These are phyloP conservation scores for Phocoena phocoena DNA, from an alignment of 2,113 vertebrate genomes.

Conservation along the genomic window DNA sequence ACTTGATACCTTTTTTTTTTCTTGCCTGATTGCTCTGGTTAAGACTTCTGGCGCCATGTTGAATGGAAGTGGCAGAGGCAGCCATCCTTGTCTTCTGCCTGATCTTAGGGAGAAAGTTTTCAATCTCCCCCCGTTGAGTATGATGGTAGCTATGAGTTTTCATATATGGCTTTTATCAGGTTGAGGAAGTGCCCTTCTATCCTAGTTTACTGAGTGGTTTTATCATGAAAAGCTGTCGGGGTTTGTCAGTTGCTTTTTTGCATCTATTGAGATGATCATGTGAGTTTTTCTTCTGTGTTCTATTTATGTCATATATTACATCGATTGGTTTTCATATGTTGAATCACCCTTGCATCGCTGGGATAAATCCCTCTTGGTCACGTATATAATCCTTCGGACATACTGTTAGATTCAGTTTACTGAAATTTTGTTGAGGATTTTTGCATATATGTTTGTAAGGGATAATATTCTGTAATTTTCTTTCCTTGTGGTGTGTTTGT, in stretches of 20 bases:
- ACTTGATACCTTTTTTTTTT: background rate
- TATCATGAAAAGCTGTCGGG: background rate
- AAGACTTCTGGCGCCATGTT: accelerated
- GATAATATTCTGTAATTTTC: accelerated
- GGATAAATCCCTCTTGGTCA: accelerated
- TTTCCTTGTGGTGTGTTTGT: accelerated
- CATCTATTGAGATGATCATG: background rate
- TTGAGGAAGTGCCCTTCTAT: background rate
- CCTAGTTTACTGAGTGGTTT: background rate
- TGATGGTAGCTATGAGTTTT: background rate
- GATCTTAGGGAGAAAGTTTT: accelerated
- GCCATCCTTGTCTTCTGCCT: background rate
- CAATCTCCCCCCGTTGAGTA: accelerated
- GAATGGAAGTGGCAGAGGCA: background rate
- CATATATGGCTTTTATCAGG: background rate
- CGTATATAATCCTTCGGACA: accelerated
- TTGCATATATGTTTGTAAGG: background rate
- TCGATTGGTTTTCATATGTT: too few species aligned
- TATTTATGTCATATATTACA: accelerated
- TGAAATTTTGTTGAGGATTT: background rate
- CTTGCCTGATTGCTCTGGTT: background rate
- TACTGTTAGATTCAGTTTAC: background rate
- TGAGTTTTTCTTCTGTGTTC: background rate
- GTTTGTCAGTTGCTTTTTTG: background rate
- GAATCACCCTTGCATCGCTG: accelerated